Evolutionary conservation across 2,113 vertebrate species (phyloP).

Genomic region (Sminthopsis crassicaudata): DNA sequence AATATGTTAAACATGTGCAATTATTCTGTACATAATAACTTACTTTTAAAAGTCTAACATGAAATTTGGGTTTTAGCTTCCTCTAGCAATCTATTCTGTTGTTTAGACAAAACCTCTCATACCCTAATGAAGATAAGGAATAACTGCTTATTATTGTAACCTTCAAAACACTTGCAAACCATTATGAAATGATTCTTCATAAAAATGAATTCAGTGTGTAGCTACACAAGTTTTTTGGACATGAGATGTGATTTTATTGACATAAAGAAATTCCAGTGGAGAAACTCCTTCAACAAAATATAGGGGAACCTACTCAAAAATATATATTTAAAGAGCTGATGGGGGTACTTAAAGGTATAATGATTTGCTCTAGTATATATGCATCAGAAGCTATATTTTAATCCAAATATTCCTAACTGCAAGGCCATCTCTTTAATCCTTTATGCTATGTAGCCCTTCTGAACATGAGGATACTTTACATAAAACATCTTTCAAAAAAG

Average conservation of each 20-base stretch:
- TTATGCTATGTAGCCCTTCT: no score
- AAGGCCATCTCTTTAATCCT: no score
- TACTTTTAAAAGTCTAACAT: background rate
- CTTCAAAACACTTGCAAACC: background rate
- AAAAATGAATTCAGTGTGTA: background rate
- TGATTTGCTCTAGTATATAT: background rate
- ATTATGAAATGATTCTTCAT: background rate
- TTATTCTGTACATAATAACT: background rate
- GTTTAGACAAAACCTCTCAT: background rate
- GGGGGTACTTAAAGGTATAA: background rate
- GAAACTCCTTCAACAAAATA: background rate
- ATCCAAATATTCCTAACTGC: no score
- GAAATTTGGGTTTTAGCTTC: background rate
- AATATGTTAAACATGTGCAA: no score
- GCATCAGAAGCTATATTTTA: no score
- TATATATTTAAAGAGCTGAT: background rate
- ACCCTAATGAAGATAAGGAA: background rate
- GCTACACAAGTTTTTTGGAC: background rate
- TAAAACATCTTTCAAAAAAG: conserved; percentile 8
- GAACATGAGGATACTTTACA: background rate
- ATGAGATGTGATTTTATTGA: background rate
- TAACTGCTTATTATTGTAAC: background rate
- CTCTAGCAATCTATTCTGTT: background rate
- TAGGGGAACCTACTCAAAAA: background rate
- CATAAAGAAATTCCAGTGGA: background rate